These are phyloP conservation scores for Takifugu flavidus DNA, from an alignment of 2,113 vertebrate genomes.

Conservation along the genomic window DNA sequence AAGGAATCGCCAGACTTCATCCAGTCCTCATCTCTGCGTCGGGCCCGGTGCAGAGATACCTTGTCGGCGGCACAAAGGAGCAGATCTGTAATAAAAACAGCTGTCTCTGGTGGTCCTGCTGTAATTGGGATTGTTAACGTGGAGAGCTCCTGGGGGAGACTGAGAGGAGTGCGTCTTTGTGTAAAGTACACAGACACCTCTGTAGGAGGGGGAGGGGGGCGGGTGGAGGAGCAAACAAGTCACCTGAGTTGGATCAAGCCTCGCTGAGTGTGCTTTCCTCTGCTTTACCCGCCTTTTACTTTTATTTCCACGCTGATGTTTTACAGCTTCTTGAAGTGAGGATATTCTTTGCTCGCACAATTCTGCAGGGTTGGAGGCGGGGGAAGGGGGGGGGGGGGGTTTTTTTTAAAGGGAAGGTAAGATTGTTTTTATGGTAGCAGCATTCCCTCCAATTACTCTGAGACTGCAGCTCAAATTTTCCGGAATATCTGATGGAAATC, in stretches of 20 bases:
- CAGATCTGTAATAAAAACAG: conserved; percentile 77
- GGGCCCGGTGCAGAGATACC: conserved; percentile 50
- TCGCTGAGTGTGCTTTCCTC: conserved; percentile 32
- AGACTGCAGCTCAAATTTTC: neutral
- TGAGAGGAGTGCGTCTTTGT: conserved; percentile 73
- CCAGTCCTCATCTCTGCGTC: conserved; percentile 47
- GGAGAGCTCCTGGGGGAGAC: conserved; percentile 77
- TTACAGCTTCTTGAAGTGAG: conserved; percentile 59
- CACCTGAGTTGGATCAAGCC: conserved; percentile 73
- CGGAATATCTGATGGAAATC: too few species aligned
- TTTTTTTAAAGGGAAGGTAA: conserved; percentile 39
- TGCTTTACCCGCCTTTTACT: conserved; percentile 49
- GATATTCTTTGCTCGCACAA: conserved; percentile 49
- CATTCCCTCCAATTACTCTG: conserved; percentile 43
- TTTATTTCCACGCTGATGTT: conserved; percentile 52
- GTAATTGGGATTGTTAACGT: conserved; percentile 84
- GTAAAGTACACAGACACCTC: conserved; percentile 75
- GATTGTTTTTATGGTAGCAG: conserved; percentile 40
- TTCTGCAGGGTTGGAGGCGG: conserved; percentile 46
- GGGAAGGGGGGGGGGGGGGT: too few species aligned
- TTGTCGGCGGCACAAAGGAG: conserved; percentile 75
- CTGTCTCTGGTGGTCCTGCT: conserved; percentile 79
- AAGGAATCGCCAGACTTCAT: conserved; percentile 68
- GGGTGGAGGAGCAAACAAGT: conserved; percentile 64
- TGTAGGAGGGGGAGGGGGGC: conserved; percentile 40